Conservation (phyloP, 2,888 invertebrate genomes). For the Agrypnus murinus region DNA sequence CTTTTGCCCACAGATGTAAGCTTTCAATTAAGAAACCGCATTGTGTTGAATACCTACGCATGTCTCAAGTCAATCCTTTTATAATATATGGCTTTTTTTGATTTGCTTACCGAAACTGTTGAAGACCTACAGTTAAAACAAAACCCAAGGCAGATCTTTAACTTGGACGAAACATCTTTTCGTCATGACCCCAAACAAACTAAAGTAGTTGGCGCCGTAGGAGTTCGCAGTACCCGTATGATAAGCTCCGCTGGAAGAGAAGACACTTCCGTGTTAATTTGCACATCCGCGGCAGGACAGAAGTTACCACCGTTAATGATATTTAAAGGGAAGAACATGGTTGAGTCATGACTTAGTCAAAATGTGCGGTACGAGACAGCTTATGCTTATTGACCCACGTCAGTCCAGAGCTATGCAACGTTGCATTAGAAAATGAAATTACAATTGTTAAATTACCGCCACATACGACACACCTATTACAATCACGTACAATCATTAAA, state of each 20-base stretch:
- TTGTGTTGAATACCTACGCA: conserved; percentile 13
- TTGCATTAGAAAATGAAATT: not conserved
- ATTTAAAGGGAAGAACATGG: conserved; percentile 57
- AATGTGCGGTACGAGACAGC: not conserved
- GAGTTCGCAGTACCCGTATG: conserved; percentile 12
- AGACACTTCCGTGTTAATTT: conserved; percentile 25
- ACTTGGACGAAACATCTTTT: conserved; percentile 22
- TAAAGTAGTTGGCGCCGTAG: conserved; percentile 37
- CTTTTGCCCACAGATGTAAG: conserved; percentile 23
- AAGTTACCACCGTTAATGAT: conserved; percentile 47
- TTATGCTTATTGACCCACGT: conserved; percentile 2
- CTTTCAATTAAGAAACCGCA: conserved; percentile 26
- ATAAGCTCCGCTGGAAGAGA: conserved; percentile 24
- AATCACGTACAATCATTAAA: too few species aligned
- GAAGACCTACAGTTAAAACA: not conserved
- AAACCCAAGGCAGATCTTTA: conserved; percentile 24
- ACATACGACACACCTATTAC: too few species aligned
- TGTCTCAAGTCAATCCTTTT: conserved; percentile 7
- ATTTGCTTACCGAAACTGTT: conserved; percentile 1
- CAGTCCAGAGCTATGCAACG: not conserved
- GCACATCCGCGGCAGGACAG: conserved; percentile 42
- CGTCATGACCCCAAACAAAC: conserved; percentile 30
- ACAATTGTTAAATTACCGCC: conserved; percentile 4
- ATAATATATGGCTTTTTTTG: conserved; percentile 19
- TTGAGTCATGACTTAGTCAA: not conserved